Percentiles rank a stretch among this genome's conserved stretches.
Conservation (phyloP, 1,140 invertebrate genomes). For the Lordiphosa stackelbergi region DNA sequence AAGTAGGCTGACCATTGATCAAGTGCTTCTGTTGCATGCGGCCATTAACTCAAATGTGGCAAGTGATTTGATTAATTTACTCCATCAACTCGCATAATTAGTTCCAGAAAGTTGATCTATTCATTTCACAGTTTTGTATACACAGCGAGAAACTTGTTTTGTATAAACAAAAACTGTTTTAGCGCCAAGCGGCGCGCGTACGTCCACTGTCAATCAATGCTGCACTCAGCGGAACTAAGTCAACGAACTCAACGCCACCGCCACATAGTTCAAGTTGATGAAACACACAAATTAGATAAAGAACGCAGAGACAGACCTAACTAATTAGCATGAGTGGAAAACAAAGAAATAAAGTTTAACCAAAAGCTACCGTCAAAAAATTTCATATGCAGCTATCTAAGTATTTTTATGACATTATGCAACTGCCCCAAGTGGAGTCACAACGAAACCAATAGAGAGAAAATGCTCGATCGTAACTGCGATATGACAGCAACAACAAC, state of each 20-base stretch:
- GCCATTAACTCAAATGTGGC: background rate
- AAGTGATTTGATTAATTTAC: constrained; percentile 21
- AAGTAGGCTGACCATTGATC: no score
- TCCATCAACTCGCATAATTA: constrained; percentile 18
- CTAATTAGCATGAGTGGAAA: constrained; percentile 55
- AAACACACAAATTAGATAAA: constrained; percentile 67
- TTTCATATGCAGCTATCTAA: no score
- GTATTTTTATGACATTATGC: constrained; percentile 14
- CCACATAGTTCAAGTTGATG: constrained; percentile 39
- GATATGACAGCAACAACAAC: background rate
- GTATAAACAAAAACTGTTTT: constrained; percentile 30
- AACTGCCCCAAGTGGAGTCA: constrained; percentile 10
- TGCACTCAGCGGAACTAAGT: constrained; percentile 41
- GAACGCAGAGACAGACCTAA: constrained; percentile 40
- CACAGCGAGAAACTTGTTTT: constrained; percentile 27
- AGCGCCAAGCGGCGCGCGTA: constrained; percentile 30
- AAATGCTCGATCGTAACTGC: constrained; percentile 2
- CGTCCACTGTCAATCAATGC: constrained; percentile 72
- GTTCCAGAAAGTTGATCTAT: constrained; percentile 22
- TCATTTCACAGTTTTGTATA: constrained; percentile 19
- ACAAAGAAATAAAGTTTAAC: constrained; percentile 12
- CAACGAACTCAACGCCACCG: constrained; percentile 20
- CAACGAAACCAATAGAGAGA: background rate
- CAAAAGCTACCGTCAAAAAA: constrained; percentile 28
- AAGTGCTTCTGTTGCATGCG: background rate